These are phyloP conservation scores for Apolygus lucorum DNA, from an alignment of 1,140 invertebrate genomes.

Conservation along the genomic window DNA sequence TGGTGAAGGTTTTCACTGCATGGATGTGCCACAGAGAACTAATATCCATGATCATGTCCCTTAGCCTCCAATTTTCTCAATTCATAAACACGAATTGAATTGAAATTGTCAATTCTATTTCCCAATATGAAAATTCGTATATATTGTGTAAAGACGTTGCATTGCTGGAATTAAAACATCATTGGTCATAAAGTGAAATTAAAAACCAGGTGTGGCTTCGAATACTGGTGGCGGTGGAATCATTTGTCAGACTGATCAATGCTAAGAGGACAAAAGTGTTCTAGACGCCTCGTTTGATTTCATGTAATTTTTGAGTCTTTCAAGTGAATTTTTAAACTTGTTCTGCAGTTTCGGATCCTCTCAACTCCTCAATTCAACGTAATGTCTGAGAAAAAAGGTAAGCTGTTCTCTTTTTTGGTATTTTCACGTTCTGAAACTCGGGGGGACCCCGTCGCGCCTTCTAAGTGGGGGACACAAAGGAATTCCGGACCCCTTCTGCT, in stretches of 20 bases:
- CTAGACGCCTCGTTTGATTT: slow-evolving; percentile 6
- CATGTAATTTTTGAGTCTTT: background rate
- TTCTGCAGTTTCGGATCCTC: background rate
- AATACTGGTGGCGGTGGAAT: background rate
- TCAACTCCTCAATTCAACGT: background rate
- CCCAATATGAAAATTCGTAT: too few species aligned
- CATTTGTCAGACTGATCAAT: slow-evolving; percentile 16
- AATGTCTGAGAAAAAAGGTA: slow-evolving; percentile 27
- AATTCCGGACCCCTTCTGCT: slow-evolving; percentile 19
- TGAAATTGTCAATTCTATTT: too few species aligned
- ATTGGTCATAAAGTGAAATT: too few species aligned
- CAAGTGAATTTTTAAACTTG: background rate
- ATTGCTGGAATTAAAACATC: too few species aligned
- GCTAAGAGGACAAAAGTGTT: background rate
- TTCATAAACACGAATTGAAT: too few species aligned
- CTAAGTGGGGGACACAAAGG: slow-evolving; percentile 17
- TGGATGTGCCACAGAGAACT: too few species aligned
- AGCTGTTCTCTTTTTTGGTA: background rate
- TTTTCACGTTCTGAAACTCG: background rate
- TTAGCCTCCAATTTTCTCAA: too few species aligned
- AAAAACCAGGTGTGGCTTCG: slow-evolving; percentile 1
- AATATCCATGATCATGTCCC: too few species aligned
- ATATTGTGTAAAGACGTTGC: too few species aligned
- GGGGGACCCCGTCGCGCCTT: background rate
- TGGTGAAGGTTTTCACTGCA: too few species aligned